Evolutionary conservation across 2,113 vertebrate genomes (phyloP).

Genomic region (Recurvirostra avosetta): DNA sequence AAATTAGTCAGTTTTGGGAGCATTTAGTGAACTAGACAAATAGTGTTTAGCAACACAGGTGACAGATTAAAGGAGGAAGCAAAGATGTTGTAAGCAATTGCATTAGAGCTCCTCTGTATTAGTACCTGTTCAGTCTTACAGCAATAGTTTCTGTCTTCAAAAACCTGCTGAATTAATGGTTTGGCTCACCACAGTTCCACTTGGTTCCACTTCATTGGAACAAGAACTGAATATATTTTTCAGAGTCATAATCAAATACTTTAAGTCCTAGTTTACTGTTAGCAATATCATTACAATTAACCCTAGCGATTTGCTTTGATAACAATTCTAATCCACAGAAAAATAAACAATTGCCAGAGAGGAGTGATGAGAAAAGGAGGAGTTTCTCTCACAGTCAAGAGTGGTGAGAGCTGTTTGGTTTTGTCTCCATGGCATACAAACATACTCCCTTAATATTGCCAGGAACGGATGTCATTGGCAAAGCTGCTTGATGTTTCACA

Average conservation of each 20-base stretch:
- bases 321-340: not conserved
- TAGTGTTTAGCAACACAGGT: not conserved
- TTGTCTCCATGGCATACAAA: not conserved
- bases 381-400: not conserved
- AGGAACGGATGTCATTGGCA: not conserved
- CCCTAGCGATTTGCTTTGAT: not conserved
- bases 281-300: not conserved
- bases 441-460: not conserved
- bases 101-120: not conserved
- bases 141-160: not conserved
- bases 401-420: not conserved
- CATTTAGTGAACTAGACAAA: not conserved
- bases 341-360: not conserved
- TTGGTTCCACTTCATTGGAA: not conserved
- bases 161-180: not conserved
- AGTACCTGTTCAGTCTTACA: not conserved
- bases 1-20: not conserved
- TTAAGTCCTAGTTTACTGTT: not conserved
- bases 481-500: not conserved
- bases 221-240: not conserved
- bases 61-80: not conserved
- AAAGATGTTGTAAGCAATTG: not conserved
- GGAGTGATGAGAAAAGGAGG: not conserved
- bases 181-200: not conserved
- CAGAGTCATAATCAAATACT: not conserved